phyloP scores from a whole-genome alignment of 2,888 invertebrate genomes.

The Leuctra nigra region DNA sequence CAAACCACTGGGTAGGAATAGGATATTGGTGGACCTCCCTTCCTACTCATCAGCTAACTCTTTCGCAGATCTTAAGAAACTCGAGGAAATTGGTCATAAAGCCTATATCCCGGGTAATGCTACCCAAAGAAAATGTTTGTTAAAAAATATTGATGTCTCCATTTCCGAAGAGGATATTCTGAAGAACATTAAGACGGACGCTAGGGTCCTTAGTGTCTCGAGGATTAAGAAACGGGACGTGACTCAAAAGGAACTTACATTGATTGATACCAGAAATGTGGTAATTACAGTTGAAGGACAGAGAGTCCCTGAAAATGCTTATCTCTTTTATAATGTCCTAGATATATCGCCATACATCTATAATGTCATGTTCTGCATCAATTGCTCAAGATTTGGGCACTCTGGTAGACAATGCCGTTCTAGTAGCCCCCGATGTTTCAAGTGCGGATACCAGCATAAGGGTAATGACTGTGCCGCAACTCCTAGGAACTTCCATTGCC shows the following conservation, averaged over 20 bases:
- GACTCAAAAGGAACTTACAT: not conserved
- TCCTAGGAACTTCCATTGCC: not conserved
- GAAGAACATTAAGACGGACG: not conserved
- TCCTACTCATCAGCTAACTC: not conserved
- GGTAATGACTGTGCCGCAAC: not conserved
- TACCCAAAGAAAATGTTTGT: not conserved
- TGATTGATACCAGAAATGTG: not conserved
- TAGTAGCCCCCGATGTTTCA: not conserved
- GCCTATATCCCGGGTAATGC: not conserved
- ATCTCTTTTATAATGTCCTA: not conserved
- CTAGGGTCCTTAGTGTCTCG: not conserved
- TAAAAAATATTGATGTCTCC: not conserved
- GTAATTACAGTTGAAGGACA: not conserved
- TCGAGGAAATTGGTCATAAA: not conserved
- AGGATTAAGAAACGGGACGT: not conserved
- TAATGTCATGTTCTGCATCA: not conserved
- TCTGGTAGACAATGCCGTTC: not conserved
- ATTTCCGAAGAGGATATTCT: not conserved
- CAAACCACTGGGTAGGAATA: not conserved
- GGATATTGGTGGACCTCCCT: not conserved
- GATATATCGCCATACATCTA: not conserved
- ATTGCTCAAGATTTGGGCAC: not conserved
- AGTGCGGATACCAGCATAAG: not conserved
- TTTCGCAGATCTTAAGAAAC: not conserved
- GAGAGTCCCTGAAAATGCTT: not conserved